Base-by-base conservation (phyloP, 2,888 invertebrate genomes). In the Meghimatium bilineatum region DNA sequence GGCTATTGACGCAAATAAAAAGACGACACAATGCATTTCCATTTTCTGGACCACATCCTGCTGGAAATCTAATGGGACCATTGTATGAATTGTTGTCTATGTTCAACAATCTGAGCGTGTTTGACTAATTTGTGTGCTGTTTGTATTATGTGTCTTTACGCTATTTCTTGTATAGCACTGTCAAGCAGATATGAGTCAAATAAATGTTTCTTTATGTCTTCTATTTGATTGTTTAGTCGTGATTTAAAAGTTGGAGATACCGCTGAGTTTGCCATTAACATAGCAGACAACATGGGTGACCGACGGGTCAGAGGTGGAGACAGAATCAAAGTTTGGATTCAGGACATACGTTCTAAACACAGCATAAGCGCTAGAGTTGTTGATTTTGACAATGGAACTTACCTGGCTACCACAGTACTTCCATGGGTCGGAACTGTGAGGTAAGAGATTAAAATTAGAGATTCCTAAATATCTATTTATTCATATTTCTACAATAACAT, bases 351-450 rank as follows among this genome's bases (percentile, higher is more conserved):
- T 29, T 23, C 12, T 32, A 0, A 79, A 0, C 29, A 49, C 49
- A 67, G 49, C 20, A 44, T 79, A 29, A 38, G 36, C 12, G 66
- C 38, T 14, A 34, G 63, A 38, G 34, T 78, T 34, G 20, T 29
- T 1, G 78, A 78, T n/a, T 67, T 79, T 8, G 49, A 67, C 67
- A 79, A 79, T 26, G 79, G 79, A 10, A 67, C 79, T 17, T 79
- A 79, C 49, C 67, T 79, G 67, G 79, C 49, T 10, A 79, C 79
- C 67, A 60, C 67, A 14, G 29, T 79, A 12, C 79, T 79, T 14
- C 67, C 79, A 0, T 79, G 79, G 79, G 67, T 32, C 26, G 79
- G 79, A 0, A 66, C 29, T n/a, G 44, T 79, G 3, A 66, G 67
- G 79, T 79, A 60, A 77, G 56, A n/a, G 44, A 44, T 44, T 44